Percentiles rank a stretch among this genome's conserved stretches.
Conservation (phyloP, 2,797 vertebrate species). For the Protosalanx chinensis region DNA sequence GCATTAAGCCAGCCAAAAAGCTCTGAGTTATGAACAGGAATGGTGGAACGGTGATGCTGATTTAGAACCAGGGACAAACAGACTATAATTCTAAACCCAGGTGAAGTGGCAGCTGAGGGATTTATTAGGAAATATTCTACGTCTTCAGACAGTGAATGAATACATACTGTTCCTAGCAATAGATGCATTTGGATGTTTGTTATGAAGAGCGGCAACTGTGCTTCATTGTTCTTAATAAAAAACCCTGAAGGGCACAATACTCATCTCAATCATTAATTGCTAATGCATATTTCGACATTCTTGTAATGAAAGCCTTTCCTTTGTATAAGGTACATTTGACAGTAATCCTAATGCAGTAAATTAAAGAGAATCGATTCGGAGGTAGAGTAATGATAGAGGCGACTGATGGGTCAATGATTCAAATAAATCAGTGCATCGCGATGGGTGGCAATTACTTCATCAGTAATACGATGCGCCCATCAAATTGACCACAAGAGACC, state of each 20-base stretch:
- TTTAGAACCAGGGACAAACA: background rate
- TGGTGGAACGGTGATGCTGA: slow-evolving; percentile 3
- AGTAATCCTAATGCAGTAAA: background rate
- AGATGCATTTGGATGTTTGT: background rate
- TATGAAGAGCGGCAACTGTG: background rate
- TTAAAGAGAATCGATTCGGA: background rate
- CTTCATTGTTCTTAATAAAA: background rate
- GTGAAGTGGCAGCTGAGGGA: background rate
- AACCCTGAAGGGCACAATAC: background rate
- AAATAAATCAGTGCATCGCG: background rate
- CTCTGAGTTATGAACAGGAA: background rate
- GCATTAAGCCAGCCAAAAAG: slow-evolving; percentile 29
- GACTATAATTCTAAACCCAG: background rate
- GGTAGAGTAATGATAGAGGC: background rate
- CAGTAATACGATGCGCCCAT: slow-evolving; percentile 3
- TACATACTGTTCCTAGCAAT: background rate
- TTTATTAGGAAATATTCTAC: background rate
- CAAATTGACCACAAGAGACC: background rate
- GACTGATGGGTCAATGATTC: background rate
- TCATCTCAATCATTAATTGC: background rate
- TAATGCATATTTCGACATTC: background rate
- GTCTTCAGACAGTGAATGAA: background rate
- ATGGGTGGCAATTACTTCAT: background rate
- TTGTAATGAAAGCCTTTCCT: background rate
- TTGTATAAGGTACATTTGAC: background rate